phyloP scores from a whole-genome alignment of 2,113 vertebrate species.

The Trochalopteron elliotii region DNA sequence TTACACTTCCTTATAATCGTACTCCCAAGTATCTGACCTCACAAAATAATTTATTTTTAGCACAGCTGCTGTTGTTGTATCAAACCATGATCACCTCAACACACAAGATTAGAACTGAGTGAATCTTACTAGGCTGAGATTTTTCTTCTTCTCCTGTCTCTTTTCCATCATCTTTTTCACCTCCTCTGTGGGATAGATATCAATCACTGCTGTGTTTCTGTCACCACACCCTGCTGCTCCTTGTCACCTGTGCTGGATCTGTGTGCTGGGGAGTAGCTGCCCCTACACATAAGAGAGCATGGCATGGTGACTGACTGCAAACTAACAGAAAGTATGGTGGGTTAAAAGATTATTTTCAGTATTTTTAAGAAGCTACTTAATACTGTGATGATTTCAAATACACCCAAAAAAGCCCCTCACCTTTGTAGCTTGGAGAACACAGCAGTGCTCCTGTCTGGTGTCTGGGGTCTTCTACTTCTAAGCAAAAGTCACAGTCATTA shows the following conservation, averaged over 20 bases:
- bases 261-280: not conserved
- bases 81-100: not conserved
- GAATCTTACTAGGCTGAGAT: not conserved
- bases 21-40: not conserved
- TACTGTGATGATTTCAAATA: not conserved
- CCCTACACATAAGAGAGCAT: not conserved
- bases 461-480: not conserved
- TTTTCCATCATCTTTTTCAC: not conserved
- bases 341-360: not conserved
- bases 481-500: not conserved
- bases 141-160: not conserved
- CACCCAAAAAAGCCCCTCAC: not conserved
- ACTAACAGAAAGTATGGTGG: not conserved
- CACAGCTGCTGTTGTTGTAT: not conserved
- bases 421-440: not conserved
- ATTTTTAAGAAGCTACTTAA: not conserved
- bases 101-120: not conserved
- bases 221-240: not conserved
- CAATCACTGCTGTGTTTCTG: not conserved
- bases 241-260: not conserved
- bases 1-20: not conserved
- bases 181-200: not conserved
- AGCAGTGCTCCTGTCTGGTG: not conserved
- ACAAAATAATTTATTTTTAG: not conserved
- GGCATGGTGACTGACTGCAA: not conserved